A percentile compares a stretch with the other conserved stretches of the same genome.
Evolutionary conservation across 2,113 vertebrate species (phyloP).

Genomic region (Lagopus leucura): DNA sequence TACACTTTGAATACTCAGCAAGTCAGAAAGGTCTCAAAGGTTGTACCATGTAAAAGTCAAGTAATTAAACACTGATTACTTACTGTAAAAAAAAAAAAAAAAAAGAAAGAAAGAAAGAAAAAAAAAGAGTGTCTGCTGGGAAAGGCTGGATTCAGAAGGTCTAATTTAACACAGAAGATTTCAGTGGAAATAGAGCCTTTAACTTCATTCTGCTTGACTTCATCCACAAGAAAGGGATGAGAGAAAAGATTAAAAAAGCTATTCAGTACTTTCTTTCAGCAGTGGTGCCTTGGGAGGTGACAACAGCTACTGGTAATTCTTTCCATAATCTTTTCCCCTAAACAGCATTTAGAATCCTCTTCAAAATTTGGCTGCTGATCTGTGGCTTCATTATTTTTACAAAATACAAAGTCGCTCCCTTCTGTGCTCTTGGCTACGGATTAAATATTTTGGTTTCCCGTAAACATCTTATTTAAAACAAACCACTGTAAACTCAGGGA

Average conservation of each 20-base stretch:
- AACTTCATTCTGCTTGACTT: constrained; percentile 78
- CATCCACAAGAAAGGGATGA: constrained; percentile 72
- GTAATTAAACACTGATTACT: constrained; percentile 76
- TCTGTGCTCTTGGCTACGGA: constrained; percentile 59
- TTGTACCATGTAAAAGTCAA: constrained; percentile 69
- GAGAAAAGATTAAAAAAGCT: constrained; percentile 69
- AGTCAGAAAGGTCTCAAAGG: constrained; percentile 64
- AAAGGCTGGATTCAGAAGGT: constrained; percentile 67
- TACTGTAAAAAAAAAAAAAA: constrained; percentile 27
- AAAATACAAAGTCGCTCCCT: constrained; percentile 66
- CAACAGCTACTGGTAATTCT: constrained; percentile 72
- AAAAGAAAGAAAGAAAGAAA: too few relatives aligned
- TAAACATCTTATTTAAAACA: constrained; percentile 59
- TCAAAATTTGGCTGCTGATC: constrained; percentile 70
- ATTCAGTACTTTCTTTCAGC: constrained; percentile 69
- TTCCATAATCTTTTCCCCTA: constrained; percentile 71
- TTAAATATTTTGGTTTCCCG: constrained; percentile 56
- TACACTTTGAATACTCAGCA: constrained; percentile 21
- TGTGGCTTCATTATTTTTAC: constrained; percentile 72
- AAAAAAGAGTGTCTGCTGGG: constrained; percentile 6
- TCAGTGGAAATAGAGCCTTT: constrained; percentile 76
- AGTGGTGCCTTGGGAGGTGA: constrained; percentile 61
- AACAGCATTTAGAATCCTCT: constrained; percentile 66
- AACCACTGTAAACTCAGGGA: constrained; percentile 45
- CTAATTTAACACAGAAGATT: constrained; percentile 74